A percentile compares a stretch with the other conserved stretches of the same genome.
Conservation (phyloP, 2,888 invertebrate species). For the Stegana nigrithorax region DNA sequence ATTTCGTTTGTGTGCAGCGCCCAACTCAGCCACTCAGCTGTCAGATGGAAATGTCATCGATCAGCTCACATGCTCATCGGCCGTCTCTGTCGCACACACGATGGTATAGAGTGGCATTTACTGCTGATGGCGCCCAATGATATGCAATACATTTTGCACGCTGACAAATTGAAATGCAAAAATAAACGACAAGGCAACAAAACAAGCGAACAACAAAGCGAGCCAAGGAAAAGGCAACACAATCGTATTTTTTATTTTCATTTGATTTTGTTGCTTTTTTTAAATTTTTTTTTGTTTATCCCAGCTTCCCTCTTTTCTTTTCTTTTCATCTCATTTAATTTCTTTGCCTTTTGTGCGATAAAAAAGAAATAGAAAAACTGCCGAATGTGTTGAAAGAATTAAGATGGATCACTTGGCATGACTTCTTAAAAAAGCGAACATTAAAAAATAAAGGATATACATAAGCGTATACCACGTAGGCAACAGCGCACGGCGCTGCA, state of each 20-base stretch:
- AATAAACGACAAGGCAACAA: conserved; percentile 19
- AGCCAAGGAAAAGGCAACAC: conserved; percentile 23
- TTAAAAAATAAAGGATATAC: conserved; percentile 8
- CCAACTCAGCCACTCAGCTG: too few species aligned
- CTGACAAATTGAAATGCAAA: conserved; percentile 59
- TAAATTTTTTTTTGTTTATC: too few species aligned
- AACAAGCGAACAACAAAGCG: conserved; percentile 2
- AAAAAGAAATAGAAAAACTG: too few species aligned
- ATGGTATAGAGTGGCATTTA: too few species aligned
- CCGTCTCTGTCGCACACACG: conserved; percentile 1
- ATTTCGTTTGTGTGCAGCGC: too few species aligned
- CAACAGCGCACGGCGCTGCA: too few species aligned
- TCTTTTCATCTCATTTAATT: too few species aligned
- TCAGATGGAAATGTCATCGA: conserved; percentile 64
- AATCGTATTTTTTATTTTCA: too few species aligned
- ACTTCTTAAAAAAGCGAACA: conserved; percentile 48
- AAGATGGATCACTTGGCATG: conserved; percentile 67
- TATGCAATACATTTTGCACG: conserved; percentile 48
- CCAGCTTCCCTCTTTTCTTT: conserved; percentile 36
- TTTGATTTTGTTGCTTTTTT: too few species aligned
- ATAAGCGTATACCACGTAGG: too few species aligned
- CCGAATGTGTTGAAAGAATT: conserved; percentile 59
- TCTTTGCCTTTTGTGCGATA: background rate
- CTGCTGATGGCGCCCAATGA: conserved; percentile 39
- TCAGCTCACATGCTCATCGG: conserved; percentile 37